Percentiles rank a stretch among this genome's conserved stretches.
Evolutionary conservation across 2,113 vertebrate genomes (phyloP).

Genomic region (Pteruthius melanotis): DNA sequence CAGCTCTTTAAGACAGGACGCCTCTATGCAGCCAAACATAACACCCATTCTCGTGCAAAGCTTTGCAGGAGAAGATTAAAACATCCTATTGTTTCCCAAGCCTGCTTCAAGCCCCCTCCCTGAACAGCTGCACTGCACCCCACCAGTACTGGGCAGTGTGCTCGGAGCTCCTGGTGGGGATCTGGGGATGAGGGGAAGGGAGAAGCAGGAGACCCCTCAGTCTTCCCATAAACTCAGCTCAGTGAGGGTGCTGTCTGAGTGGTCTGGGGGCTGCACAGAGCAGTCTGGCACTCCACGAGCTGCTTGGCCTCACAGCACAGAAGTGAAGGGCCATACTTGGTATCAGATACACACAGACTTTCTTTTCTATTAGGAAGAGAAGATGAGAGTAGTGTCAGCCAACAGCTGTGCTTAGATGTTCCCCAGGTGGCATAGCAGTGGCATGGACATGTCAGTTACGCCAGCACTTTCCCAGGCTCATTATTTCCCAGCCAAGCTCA

Average conservation of each 20-base stretch:
- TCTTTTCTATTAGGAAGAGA: neutral
- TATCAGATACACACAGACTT: neutral
- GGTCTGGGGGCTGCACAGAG: rapidly evolving
- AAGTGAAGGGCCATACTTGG: neutral
- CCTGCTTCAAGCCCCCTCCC: neutral
- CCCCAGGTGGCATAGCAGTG: rapidly evolving
- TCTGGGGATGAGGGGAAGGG: neutral
- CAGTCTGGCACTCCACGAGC: neutral
- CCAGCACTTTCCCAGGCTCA: neutral
- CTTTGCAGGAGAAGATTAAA: conserved; percentile 42
- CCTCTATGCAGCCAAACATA: conserved; percentile 8
- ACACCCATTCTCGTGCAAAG: conserved; percentile 21
- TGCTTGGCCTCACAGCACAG: rapidly evolving
- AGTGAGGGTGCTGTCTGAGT: neutral
- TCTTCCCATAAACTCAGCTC: neutral
- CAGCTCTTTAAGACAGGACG: conserved; percentile 1
- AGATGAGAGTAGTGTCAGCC: neutral
- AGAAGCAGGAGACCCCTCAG: neutral
- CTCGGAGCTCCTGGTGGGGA: neutral
- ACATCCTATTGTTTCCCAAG: conserved; percentile 21
- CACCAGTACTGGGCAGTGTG: neutral
- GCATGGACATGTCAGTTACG: rapidly evolving
- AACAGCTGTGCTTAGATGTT: neutral
- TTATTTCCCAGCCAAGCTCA: neutral
- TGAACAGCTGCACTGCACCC: rapidly evolving